Evolutionary conservation across 2,113 vertebrate species (phyloP).

Genomic region (Equus quagga): DNA sequence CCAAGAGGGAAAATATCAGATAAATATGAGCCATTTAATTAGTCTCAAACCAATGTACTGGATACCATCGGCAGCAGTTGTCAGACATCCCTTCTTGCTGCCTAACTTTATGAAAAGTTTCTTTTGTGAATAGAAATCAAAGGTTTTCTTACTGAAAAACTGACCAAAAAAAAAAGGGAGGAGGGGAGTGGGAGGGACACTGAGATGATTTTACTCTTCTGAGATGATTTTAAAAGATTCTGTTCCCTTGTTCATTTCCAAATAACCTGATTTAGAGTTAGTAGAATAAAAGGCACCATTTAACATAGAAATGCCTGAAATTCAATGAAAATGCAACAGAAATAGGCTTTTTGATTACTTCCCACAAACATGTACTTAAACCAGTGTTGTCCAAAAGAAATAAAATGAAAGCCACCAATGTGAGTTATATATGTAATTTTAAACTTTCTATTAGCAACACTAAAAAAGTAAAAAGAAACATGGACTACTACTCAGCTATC

Average conservation of each 20-base stretch:
- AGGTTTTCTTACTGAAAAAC: slow-evolving; percentile 52
- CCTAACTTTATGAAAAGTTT: slow-evolving; percentile 50
- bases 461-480: background rate
- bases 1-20: slow-evolving; percentile 61
- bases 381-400: background rate
- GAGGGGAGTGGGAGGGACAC: background rate
- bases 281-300: background rate
- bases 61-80: background rate
- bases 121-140: slow-evolving; percentile 43
- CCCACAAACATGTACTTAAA: background rate
- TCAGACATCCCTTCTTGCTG: background rate
- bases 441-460: background rate
- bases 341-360: background rate
- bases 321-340: background rate
- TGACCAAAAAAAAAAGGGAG: background rate
- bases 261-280: background rate
- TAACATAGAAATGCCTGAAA: background rate
- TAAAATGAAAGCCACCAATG: background rate
- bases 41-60: slow-evolving; percentile 35
- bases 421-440: background rate
- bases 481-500: background rate
- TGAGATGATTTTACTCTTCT: background rate
- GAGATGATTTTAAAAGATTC: background rate
- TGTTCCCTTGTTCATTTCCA: background rate
- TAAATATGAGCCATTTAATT: slow-evolving; percentile 73